Evolutionary conservation across 2,797 vertebrate species (phyloP).

Genomic region (Sarcoramphus papa): DNA sequence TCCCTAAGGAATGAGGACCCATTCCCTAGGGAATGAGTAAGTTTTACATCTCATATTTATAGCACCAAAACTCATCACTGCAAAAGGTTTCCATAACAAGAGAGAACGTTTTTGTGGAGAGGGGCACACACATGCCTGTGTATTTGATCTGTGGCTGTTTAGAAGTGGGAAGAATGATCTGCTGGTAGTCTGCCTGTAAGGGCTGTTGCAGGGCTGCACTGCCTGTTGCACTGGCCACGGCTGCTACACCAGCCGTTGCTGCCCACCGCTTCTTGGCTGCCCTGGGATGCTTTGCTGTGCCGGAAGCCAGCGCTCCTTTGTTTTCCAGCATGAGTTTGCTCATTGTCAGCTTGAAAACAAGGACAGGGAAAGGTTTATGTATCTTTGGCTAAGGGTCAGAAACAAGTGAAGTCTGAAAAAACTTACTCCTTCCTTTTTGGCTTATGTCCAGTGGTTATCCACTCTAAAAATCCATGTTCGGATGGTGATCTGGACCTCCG

Average conservation of each 20-base stretch:
- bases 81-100: neutral
- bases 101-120: neutral
- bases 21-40: neutral
- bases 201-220: neutral
- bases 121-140: fast-evolving
- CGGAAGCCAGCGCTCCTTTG: neutral
- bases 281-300: neutral
- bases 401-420: neutral
- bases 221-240: neutral
- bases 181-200: neutral
- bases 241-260: neutral
- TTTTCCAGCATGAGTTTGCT: neutral
- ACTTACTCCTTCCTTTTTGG: neutral
- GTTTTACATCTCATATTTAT: neutral
- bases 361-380: neutral
- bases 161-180: neutral
- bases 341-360: neutral
- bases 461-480: neutral
- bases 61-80: neutral
- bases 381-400: neutral
- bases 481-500: neutral
- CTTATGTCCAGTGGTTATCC: neutral
- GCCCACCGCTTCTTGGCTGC: neutral
- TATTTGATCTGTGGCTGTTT: neutral
- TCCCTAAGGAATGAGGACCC: neutral